A percentile compares a stretch with the other conserved stretches of the same genome.
phyloP scores from a whole-genome alignment of 2,113 vertebrate species.

The Butorides virescens region DNA sequence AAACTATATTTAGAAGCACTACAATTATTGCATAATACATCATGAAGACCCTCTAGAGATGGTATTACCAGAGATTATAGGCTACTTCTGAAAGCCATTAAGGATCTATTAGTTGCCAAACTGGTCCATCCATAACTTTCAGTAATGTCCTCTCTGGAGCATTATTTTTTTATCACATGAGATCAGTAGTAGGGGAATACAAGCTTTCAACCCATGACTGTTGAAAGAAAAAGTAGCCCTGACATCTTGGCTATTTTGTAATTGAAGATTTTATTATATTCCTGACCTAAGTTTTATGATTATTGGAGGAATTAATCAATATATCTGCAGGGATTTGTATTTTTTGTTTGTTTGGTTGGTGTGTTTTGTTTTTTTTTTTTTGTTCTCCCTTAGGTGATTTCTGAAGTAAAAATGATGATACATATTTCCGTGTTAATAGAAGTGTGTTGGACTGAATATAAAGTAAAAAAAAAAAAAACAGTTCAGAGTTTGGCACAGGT shows the following conservation, averaged over 20 bases:
- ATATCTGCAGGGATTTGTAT: background rate
- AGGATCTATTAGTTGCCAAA: conserved; percentile 60
- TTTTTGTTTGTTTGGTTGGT: background rate
- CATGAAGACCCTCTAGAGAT: conserved; percentile 38
- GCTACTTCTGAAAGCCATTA: conserved; percentile 50
- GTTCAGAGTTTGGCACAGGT: background rate
- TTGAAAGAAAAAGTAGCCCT: background rate
- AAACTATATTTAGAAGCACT: background rate
- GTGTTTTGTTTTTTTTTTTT: background rate
- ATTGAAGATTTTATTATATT: conserved; percentile 8
- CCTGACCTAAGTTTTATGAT: background rate
- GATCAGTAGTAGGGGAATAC: background rate
- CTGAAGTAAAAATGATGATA: background rate
- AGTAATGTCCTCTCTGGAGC: conserved; percentile 35
- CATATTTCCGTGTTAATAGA: background rate
- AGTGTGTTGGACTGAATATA: background rate
- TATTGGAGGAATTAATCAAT: background rate
- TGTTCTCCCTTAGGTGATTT: background rate
- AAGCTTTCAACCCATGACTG: background rate
- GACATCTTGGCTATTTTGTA: background rate
- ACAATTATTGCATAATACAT: conserved; percentile 49
- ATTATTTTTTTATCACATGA: background rate
- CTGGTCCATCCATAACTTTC: conserved; percentile 54
- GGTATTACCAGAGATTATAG: conserved; percentile 43
- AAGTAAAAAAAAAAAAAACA: background rate